phyloP scores from a whole-genome alignment of 2,797 vertebrate species.

The Geotrypetes seraphini region DNA sequence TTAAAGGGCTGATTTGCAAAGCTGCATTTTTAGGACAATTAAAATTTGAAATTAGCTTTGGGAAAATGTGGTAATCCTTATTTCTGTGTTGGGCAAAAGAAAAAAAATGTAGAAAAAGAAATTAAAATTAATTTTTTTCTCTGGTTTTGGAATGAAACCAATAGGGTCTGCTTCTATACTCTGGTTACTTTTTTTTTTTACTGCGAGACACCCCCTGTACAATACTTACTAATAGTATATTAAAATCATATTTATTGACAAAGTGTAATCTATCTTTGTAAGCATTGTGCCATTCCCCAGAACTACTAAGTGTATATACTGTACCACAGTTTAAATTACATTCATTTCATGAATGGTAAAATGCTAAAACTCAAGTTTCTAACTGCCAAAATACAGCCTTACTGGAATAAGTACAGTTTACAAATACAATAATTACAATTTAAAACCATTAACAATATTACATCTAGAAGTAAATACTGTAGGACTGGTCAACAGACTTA shows the following conservation, averaged over 20 bases:
- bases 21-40: conserved; percentile 25
- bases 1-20: conserved; percentile 15
- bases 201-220: conserved; percentile 52
- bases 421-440: conserved; percentile 93
- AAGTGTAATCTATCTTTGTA: conserved; percentile 58
- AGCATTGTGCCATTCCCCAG: conserved; percentile 59
- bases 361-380: conserved; percentile 65
- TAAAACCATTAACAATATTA: conserved; percentile 83
- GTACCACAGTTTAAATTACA: conserved; percentile 68
- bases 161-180: conserved; percentile 17
- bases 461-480: conserved; percentile 87
- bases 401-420: conserved; percentile 80
- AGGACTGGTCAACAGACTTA: conserved; percentile 68
- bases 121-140: conserved; percentile 12
- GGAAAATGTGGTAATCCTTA: no score
- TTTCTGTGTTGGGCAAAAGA: no score
- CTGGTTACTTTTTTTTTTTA: conserved; percentile 22
- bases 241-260: conserved; percentile 58
- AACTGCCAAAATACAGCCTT: conserved; percentile 75
- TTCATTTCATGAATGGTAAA: conserved; percentile 60
- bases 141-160: conserved; percentile 26
- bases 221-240: conserved; percentile 39
- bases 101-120: conserved; percentile 40
- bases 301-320: conserved; percentile 64
- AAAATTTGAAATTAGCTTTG: no score